Evolutionary conservation across 2,888 invertebrate genomes (phyloP).

Genomic region (Sphecodes monilicornis): DNA sequence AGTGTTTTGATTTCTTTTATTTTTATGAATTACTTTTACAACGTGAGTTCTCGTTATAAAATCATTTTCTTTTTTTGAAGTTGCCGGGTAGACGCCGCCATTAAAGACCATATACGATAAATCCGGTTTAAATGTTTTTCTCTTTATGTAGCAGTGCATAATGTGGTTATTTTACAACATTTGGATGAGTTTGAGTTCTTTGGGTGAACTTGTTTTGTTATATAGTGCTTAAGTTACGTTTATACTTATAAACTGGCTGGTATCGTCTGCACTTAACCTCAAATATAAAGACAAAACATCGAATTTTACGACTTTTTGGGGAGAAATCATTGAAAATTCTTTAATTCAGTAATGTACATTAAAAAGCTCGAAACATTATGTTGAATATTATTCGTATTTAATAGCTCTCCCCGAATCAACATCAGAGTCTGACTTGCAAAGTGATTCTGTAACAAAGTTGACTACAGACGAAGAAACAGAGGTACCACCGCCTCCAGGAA

Average conservation of each 20-base stretch:
- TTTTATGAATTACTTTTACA: slow-evolving; percentile 10
- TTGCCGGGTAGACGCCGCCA: slow-evolving; percentile 49
- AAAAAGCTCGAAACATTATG: not conserved
- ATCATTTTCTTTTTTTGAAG: slow-evolving; percentile 39
- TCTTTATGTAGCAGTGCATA: slow-evolving; percentile 9
- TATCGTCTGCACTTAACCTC: slow-evolving; percentile 59
- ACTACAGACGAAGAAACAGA: slow-evolving; percentile 80
- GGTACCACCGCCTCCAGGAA: slow-evolving; percentile 82
- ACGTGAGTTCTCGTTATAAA: slow-evolving; percentile 22
- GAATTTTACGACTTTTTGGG: slow-evolving; percentile 2
- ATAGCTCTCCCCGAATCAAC: slow-evolving; percentile 73
- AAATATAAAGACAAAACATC: slow-evolving; percentile 33
- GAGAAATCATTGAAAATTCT: not conserved
- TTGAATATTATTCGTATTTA: slow-evolving; percentile 36
- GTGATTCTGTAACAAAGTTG: slow-evolving; percentile 74
- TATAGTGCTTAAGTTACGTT: slow-evolving; percentile 6
- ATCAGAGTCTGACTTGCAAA: slow-evolving; percentile 73
- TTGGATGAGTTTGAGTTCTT: not conserved
- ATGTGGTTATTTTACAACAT: slow-evolving; percentile 1
- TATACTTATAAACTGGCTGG: slow-evolving; percentile 35
- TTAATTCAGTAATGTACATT: not conserved
- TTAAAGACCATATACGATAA: slow-evolving; percentile 50
- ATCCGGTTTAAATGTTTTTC: slow-evolving; percentile 37
- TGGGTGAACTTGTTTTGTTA: slow-evolving; percentile 14
- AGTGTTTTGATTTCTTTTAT: too few relatives aligned